Evolutionary conservation across 2,113 vertebrate genomes (phyloP), one percentile per base, ranked within the genome.

Genomic region (Indicator indicator): DNA sequence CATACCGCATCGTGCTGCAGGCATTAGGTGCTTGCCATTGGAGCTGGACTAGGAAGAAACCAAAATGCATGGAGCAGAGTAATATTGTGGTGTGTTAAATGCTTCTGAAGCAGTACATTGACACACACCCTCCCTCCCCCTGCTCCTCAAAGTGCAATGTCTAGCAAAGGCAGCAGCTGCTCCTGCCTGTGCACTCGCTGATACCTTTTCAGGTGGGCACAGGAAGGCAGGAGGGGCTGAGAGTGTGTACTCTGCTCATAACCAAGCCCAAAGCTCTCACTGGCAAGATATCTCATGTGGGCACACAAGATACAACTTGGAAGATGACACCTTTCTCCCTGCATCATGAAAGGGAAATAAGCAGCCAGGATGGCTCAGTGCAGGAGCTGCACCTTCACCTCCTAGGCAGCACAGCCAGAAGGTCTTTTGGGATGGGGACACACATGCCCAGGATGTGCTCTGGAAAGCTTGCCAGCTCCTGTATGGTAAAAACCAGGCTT

Each of bases 1-100:
- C 89, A 88, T 63, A 86, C 83, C 44, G 40, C 92, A 67, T 83
- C 96, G 96, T 91, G 85, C 27, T 94, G 95, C 94, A 92, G 89
- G 85, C 91, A 92, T 96, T 97, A 96, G 79, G 58, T 68, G 83
- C 73, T 89, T 81, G 92, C 90, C 79, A 90, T 84, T 71, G 84
- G 55, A 79, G 70, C 77, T 93, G 75, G 48, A 71, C 80, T 27
- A 58, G 73, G 60, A 73, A 46, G 58, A 80, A 83, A 89, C 26
- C 94, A 80, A 95, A 79, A 90, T 58, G 62, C 76, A n/a, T 0
- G 68, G 69, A 56, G 72, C 32, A 73, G 90, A 44, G 67, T 0
- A 48, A 64, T 72, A 71, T 82, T 92, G 71, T 67, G 55, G 56
- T 50, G 75, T 36, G 62, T 32, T 70, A 83, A 95, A 85, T 50